phyloP scores from a whole-genome alignment of 2,888 invertebrate species.

The Brachylomia viminalis region DNA sequence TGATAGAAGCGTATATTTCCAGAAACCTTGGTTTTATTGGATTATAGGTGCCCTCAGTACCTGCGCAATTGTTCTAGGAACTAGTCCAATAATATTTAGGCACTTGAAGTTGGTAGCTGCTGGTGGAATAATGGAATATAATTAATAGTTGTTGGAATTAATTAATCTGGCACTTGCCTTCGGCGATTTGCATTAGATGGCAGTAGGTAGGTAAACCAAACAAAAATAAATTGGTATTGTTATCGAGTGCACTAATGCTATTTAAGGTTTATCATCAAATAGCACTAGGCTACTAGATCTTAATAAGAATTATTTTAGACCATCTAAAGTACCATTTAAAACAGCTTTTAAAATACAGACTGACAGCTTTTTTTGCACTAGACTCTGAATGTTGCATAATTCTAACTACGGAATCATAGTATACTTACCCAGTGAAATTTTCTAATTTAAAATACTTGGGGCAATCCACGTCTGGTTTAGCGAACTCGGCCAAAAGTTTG shows the following conservation, averaged over 20 bases:
- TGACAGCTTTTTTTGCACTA: not conserved
- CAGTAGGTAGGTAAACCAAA: not conserved
- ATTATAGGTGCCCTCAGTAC: too few relatives aligned
- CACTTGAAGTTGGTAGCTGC: not conserved
- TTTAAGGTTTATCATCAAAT: too few relatives aligned
- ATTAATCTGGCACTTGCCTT: not conserved
- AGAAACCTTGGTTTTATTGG: constrained; percentile 4
- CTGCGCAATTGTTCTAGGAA: not conserved
- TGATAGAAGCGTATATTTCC: not conserved
- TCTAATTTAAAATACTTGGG: constrained; percentile 74
- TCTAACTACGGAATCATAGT: constrained; percentile 65
- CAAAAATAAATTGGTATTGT: not conserved
- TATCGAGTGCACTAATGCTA: not conserved
- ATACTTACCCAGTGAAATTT: constrained; percentile 67
- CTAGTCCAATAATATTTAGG: not conserved
- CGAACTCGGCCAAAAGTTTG: constrained; percentile 69
- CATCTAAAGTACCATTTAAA: constrained; percentile 3
- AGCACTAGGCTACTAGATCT: not conserved
- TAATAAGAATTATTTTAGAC: not conserved
- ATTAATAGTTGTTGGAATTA: not conserved
- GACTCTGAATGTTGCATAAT: constrained; percentile 42
- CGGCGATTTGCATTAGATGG: not conserved
- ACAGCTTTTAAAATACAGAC: not conserved
- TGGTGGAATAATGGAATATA: not conserved
- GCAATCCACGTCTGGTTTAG: constrained; percentile 63